phyloP scores from a whole-genome alignment of 1,140 invertebrate genomes.

The Sarcophaga peregrina region DNA sequence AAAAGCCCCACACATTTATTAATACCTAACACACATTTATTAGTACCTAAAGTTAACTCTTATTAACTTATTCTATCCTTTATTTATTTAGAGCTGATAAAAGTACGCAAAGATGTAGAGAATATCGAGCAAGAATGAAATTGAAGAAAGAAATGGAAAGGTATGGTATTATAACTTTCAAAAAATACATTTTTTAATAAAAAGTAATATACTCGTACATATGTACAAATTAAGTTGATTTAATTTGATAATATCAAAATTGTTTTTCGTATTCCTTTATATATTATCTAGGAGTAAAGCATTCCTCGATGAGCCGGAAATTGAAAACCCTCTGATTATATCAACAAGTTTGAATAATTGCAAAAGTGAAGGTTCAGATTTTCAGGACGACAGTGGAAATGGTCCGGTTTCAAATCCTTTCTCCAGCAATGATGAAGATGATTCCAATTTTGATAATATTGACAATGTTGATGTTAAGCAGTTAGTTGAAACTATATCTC shows the following conservation, averaged over 20 bases:
- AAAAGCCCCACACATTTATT: too few relatives aligned
- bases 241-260: too few relatives aligned
- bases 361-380: conserved; percentile 8
- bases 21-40: too few relatives aligned
- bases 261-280: too few relatives aligned
- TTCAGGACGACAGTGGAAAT: background rate
- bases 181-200: too few relatives aligned
- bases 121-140: background rate
- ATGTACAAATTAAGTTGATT: too few relatives aligned
- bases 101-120: too few relatives aligned
- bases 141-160: background rate
- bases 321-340: background rate
- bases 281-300: conserved; percentile 44
- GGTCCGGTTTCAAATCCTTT: conserved; percentile 54
- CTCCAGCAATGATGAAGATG: conserved; percentile 59
- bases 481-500: conserved; percentile 19
- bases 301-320: conserved; percentile 44
- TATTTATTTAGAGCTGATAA: too few relatives aligned
- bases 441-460: conserved; percentile 9
- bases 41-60: too few relatives aligned
- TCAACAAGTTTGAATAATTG: background rate
- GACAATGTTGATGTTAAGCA: conserved; percentile 30
- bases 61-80: too few relatives aligned
- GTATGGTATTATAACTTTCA: too few relatives aligned
- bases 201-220: too few relatives aligned